phyloP scores from a whole-genome alignment of 2,888 invertebrate species.

The Aphrophora alni region DNA sequence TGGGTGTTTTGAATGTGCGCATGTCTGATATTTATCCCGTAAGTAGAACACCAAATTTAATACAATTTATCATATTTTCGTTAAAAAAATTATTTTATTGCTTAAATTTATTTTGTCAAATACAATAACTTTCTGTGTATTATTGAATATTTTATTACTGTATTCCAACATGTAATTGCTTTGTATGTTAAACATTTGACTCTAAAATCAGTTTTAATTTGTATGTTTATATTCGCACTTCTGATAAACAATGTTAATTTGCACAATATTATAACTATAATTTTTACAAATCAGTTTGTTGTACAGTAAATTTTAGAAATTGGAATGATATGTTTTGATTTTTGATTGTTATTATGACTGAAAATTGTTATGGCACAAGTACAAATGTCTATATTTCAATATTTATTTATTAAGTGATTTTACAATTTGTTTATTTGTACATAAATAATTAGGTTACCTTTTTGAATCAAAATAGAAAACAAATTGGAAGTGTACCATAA shows the following conservation, averaged over 20 bases:
- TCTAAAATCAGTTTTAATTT: not conserved
- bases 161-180: too few relatives aligned
- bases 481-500: not conserved
- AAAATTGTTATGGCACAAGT: slow-evolving; percentile 1
- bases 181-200: not conserved
- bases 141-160: not conserved
- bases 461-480: not conserved
- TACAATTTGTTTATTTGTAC: not conserved
- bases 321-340: not conserved
- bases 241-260: not conserved
- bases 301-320: not conserved
- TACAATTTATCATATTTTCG: not conserved
- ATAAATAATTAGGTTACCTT: not conserved
- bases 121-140: not conserved
- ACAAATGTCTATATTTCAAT: not conserved
- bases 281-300: not conserved
- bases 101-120: not conserved
- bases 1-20: not conserved
- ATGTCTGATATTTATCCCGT: too few relatives aligned
- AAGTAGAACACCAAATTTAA: not conserved
- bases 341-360: slow-evolving; percentile 1
- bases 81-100: too few relatives aligned
- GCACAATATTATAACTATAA: not conserved
- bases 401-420: not conserved
- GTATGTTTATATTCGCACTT: not conserved